phyloP scores from a whole-genome alignment of 2,113 vertebrate genomes.

The Mormyrus iriodes region DNA sequence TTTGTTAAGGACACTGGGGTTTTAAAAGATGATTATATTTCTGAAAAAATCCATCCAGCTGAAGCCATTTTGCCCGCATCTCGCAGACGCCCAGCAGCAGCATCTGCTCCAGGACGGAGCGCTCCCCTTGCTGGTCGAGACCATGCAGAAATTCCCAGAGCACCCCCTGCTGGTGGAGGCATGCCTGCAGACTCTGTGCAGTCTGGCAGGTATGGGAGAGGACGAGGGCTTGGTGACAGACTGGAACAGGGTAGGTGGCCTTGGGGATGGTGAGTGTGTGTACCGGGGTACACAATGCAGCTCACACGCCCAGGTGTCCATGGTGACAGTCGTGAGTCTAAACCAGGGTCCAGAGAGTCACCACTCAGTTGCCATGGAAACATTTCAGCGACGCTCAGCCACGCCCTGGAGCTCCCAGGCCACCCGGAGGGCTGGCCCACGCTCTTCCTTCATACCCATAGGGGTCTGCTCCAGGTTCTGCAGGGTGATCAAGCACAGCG shows the following conservation, averaged over 20 bases:
- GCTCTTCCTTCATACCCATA: constrained; percentile 34
- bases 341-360: constrained; percentile 50
- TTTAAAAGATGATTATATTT: background rate
- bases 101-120: constrained; percentile 63
- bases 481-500: constrained; percentile 45
- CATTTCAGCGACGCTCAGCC: constrained; percentile 52
- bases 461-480: constrained; percentile 42
- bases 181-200: constrained; percentile 71
- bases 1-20: background rate
- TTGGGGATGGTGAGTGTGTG: constrained; percentile 42
- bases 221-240: constrained; percentile 49
- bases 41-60: background rate
- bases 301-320: constrained; percentile 45
- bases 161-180: constrained; percentile 62
- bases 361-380: constrained; percentile 52
- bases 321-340: constrained; percentile 48
- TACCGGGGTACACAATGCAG: constrained; percentile 48
- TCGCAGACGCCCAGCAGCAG: constrained; percentile 67
- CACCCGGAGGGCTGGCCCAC: constrained; percentile 22
- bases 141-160: constrained; percentile 62
- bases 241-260: constrained; percentile 46
- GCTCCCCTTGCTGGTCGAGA: constrained; percentile 61
- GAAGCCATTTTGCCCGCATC: background rate
- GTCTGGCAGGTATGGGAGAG: constrained; percentile 69
- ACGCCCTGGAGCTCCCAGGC: constrained; percentile 50